These are phyloP conservation scores for Epinotia ramella DNA, from an alignment of 2,888 invertebrate species.

Conservation along the genomic window DNA sequence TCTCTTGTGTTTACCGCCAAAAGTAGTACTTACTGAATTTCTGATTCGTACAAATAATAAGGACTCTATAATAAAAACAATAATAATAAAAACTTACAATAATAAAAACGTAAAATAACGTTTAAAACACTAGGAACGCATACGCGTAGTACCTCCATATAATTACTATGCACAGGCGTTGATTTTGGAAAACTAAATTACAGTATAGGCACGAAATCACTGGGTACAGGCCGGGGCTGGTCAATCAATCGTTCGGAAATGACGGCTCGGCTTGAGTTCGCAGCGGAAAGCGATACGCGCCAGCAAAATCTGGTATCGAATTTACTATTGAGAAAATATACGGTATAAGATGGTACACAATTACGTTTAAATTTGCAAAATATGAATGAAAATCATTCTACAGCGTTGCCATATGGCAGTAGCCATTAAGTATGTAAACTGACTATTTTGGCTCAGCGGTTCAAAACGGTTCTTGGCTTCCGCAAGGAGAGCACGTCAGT, in stretches of 20 bases:
- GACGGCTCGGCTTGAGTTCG: conserved; percentile 28
- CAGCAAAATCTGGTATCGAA: too few species aligned
- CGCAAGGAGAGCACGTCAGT: too few species aligned
- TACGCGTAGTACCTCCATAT: not conserved
- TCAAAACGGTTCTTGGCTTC: too few species aligned
- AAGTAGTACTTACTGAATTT: too few species aligned
- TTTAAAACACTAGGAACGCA: not conserved
- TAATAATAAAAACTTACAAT: too few species aligned
- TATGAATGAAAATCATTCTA: not conserved
- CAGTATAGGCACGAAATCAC: conserved; percentile 36
- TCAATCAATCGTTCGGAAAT: conserved; percentile 43
- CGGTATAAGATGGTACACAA: not conserved
- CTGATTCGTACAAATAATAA: too few species aligned
- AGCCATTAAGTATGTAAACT: too few species aligned
- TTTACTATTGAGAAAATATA: not conserved
- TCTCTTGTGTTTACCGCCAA: too few species aligned
- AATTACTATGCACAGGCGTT: conserved; percentile 22
- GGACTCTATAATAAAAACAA: too few species aligned
- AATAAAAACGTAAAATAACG: too few species aligned
- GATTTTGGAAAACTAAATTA: conserved; percentile 34
- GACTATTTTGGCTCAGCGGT: too few species aligned
- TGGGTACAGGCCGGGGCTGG: conserved; percentile 30
- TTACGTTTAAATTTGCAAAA: not conserved
- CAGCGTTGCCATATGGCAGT: too few species aligned
- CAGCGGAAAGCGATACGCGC: conserved; percentile 13